Base-by-base conservation (phyloP, 2,113 vertebrate species). In the Erythrolamprus reginae region DNA sequence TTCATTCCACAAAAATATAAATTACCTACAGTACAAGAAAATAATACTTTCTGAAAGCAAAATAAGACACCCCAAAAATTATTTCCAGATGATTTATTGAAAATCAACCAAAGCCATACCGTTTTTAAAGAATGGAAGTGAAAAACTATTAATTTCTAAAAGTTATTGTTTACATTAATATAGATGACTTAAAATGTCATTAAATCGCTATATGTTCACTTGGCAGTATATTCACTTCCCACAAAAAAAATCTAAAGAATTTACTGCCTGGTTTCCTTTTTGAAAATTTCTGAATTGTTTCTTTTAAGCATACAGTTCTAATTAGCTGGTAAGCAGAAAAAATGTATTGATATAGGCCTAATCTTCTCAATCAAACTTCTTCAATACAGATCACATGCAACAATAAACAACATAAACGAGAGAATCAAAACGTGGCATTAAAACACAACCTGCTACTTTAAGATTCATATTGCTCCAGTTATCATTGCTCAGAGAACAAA, bases 361-460 rank as follows among this genome's bases (percentile, higher is more conserved):
- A 90, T 94, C 90, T 93, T 95, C 92, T 91, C 92, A 96, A 93
- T 77, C 56, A 93, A 28, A 85, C 26, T 91, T 2, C 85, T 92
- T 82, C 94, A 93, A 94, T 89, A 84, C 53, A 91, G 26, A 85
- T 82, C 88, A 90, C 52, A 86, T 26, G 55, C 88, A 55, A 86
- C 82, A 94, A 88, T 92, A 94, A 45, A 87, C 91, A 89, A 94
- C 55, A 65, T 91, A 85, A 91, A 90, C 92, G 84, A 90, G 51
- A 89, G 58, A 51, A 91, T 55, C 92, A 90, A 87, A 86, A 45
- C 83, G 91, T 91, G 56, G 93, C 82, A 83, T 92, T 95, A 94
- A 93, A 93, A 96, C 89, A 90, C 92, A 92, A 95, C 28, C 92
- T 2, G 0, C 19, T 90, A 61, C 91, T 95, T 92, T 55, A 90